phyloP scores from a whole-genome alignment of 92 coral and sea anemone species.

The Zoanthus sansibaricus region DNA sequence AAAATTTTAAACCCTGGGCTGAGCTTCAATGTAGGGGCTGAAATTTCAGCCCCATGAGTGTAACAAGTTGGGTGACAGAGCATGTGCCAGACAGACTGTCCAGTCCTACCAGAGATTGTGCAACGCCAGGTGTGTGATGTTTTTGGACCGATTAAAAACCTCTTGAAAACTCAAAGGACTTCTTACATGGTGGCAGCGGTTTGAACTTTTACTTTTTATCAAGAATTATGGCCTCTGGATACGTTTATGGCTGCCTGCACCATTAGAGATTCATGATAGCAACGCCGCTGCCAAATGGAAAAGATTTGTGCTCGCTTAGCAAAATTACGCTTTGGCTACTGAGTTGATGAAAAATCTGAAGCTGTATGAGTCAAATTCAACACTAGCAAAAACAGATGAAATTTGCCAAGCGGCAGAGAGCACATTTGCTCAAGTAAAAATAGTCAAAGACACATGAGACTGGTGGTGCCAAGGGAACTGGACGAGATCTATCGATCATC shows the following conservation, averaged over 20 bases:
- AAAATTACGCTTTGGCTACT: constrained; percentile 54
- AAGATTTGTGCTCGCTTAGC: constrained; percentile 53
- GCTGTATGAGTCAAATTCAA: constrained; percentile 44
- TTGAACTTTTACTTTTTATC: neutral
- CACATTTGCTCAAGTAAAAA: constrained; percentile 64
- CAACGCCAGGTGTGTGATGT: neutral
- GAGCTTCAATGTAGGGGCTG: no score
- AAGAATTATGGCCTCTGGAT: constrained; percentile 53
- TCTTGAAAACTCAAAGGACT: neutral
- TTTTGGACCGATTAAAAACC: neutral
- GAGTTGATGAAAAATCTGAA: constrained; percentile 50
- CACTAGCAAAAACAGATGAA: constrained; percentile 60
- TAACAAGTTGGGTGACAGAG: neutral
- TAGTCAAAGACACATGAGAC: constrained; percentile 42
- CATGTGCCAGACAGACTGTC: neutral
- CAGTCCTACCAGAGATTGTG: neutral
- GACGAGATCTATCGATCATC: no score
- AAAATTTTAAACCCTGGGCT: no score
- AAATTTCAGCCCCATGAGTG: neutral
- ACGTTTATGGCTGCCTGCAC: constrained; percentile 49
- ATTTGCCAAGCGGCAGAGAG: constrained; percentile 60
- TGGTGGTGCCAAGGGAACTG: no score
- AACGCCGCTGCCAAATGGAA: constrained; percentile 54
- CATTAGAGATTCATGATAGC: constrained; percentile 53
- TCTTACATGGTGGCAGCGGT: constrained; percentile 65